Conservation (phyloP, 2,797 vertebrate species). For the Anguilla anguilla region DNA sequence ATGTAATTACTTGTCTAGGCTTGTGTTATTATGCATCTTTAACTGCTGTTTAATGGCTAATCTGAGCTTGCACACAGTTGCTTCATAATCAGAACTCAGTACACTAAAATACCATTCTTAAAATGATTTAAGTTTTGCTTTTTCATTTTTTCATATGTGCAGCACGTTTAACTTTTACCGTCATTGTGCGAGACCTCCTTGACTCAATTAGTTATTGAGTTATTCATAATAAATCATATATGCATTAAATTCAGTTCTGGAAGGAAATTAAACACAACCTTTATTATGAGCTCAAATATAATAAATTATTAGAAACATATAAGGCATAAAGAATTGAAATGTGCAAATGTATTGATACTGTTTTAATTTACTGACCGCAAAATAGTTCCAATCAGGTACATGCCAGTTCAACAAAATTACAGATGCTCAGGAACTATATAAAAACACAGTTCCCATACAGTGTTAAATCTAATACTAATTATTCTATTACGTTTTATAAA, state of each 20-base stretch:
- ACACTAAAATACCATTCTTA: not conserved
- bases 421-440: not conserved
- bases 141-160: not conserved
- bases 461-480: too few species aligned
- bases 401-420: not conserved
- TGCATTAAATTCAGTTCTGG: not conserved
- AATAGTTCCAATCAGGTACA: not conserved
- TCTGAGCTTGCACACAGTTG: too few species aligned
- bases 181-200: not conserved
- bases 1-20: too few species aligned
- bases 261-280: not conserved
- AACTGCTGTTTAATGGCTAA: too few species aligned
- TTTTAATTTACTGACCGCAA: not conserved
- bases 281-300: not conserved
- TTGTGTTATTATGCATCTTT: too few species aligned
- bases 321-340: not conserved
- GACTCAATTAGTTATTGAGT: not conserved
- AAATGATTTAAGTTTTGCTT: not conserved
- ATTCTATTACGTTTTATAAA: too few species aligned
- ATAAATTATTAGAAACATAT: not conserved
- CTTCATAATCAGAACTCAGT: not conserved
- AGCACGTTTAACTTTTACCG: not conserved
- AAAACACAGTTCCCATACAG: not conserved
- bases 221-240: not conserved
- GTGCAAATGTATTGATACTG: not conserved